Evolutionary conservation across 2,797 vertebrate species (phyloP), one percentile per base, ranked within the genome.

Genomic region (Rhadinocentrus ornatus): DNA sequence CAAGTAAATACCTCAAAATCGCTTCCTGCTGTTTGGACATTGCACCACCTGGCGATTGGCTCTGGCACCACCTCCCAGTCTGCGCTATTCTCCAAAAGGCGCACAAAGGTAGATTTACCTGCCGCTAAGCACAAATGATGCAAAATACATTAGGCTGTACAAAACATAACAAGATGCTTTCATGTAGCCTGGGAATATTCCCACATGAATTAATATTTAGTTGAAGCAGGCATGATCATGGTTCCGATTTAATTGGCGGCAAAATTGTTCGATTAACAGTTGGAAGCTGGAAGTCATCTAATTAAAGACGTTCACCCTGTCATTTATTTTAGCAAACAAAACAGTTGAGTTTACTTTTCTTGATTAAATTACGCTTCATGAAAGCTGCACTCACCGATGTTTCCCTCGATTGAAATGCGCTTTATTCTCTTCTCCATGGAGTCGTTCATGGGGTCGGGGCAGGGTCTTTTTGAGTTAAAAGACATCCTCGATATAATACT

Each of bases 21-120:
- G 2, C 88, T 82, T 39, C 91, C 87, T 1, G 90, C 80, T 70
- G 91, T 95, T 80, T 97, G 96, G 18, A 98, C 94, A 37, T 96
- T 97, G 95, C 97, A 98, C 97, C 97, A 99, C 16, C 96, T 96
- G 77, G 96, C 97, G 87, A 99, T 88, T 0, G 97, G 97, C 68
- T 99, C 97, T 0, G 95, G 96, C 75, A 99, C 96, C 22, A 98
- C 95, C 24, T 97, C 96, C 97, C 97, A 98, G 5, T 97, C 96
- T 13, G 91, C 71, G 13, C 61, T 92, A 24, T 94, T 89, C 58
- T 96, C 96, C 82, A 99, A 89, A 46, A 97, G 80, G 75, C 92
- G 94, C 79, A 98, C 95, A 90, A 99, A 97, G 0, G 97, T 97
- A 0, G 97, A 96, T 63, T 99, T 99, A 0, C 97, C 97, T 15